Evolutionary conservation across 2,113 vertebrate species (phyloP).

Genomic region (Perccottus glenii): DNA sequence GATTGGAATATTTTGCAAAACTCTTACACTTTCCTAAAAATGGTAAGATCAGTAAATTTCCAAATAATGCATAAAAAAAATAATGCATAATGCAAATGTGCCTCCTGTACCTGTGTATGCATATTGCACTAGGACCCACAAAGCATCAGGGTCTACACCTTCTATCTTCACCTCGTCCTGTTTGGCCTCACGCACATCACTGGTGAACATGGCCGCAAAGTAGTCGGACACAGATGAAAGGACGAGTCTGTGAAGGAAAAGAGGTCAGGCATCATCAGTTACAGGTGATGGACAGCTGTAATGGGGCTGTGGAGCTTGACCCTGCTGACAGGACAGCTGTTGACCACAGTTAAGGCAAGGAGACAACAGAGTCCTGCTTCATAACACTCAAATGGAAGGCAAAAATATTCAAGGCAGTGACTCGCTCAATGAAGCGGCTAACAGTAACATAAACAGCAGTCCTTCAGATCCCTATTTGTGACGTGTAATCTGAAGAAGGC

Average conservation of each 20-base stretch:
- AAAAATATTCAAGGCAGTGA: slow-evolving; percentile 4
- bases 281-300: slow-evolving; percentile 38
- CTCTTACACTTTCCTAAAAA: no score
- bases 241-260: slow-evolving; percentile 83
- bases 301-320: slow-evolving; percentile 25
- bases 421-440: neutral
- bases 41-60: no score
- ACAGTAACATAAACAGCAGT: neutral
- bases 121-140: slow-evolving; percentile 97
- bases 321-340: slow-evolving; percentile 27
- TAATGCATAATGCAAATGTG: no score
- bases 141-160: slow-evolving; percentile 94
- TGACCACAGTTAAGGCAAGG: slow-evolving; percentile 10
- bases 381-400: neutral
- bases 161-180: slow-evolving; percentile 99
- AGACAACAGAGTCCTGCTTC: neutral
- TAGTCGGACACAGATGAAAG: slow-evolving; percentile 98
- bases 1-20: no score
- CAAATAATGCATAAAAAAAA: no score
- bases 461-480: neutral
- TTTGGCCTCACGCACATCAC: slow-evolving; percentile 94
- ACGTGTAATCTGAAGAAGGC: slow-evolving; percentile 8
- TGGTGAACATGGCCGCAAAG: slow-evolving; percentile 99
- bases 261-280: slow-evolving; percentile 41
- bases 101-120: slow-evolving; percentile 82